Base-by-base conservation (phyloP, 2,797 vertebrate genomes). In the Neosilurus mollespiculum region DNA sequence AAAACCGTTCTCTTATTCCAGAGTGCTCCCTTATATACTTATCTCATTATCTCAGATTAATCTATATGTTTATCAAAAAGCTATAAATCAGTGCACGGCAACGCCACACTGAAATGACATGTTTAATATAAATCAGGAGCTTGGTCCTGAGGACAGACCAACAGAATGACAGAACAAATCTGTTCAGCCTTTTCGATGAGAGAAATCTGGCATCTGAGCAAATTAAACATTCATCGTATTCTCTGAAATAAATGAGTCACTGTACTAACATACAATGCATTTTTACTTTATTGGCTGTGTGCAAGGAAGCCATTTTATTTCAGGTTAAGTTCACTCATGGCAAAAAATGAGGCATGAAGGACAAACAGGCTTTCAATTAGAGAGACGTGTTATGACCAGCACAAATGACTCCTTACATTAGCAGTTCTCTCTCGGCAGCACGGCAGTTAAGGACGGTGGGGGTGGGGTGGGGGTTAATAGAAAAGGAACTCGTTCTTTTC, bases 171-270 rank as follows among this genome's bases (percentile, higher is more conserved):
- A 76, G 22, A 58, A 65, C 67, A 87, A 81, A 87, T 84, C 84
- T 76, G 78, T 66, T 84, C 83, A 43, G 84, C 24, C 34, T 9
- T 78, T 87, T 87, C 37, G 83, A 86, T 76, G 76, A 86, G 59
- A 65, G 73, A 82, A 84, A 86, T 86, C 72, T 87, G 85, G 83
- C 88, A 84, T 83, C 86, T 78, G 71, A 73, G 80, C 53, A 66
- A 76, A 84, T 81, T 54, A 80, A 81, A 81, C 86, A 80, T 85
- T 86, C 77, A 83, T 83, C 70, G 62, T 83, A 62, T 82, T 85
- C 81, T 83, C 80, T 80, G 85, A 84, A 90, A 43, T 43, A 87
- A 87, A 86, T 85, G 84, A 89, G 70, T 90, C 80, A 89, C 69
- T 87, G 81, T 51, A 71, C 80, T 87, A 89, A 90, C 86, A 83